Percentiles rank a stretch among this genome's conserved stretches.
Evolutionary conservation across 2,113 vertebrate species (phyloP).

Genomic region (Psilopogon haemacephalus): DNA sequence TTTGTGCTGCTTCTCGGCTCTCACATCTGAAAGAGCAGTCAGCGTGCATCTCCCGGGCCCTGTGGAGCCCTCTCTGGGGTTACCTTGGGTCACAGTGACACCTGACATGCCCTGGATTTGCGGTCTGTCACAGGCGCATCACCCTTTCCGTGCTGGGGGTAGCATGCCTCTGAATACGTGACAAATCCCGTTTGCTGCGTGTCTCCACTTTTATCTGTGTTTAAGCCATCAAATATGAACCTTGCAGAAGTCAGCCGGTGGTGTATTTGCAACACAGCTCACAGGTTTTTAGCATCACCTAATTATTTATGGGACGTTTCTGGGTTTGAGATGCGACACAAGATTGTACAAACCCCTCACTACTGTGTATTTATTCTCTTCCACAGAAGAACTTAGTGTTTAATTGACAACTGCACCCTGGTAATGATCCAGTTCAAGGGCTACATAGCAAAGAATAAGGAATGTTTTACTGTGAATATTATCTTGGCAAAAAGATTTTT

Average conservation of each 20-base stretch:
- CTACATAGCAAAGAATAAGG: neutral
- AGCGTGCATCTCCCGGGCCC: accelerated
- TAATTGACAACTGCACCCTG: neutral
- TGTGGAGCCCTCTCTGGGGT: accelerated
- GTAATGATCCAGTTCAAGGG: neutral
- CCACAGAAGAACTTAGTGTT: neutral
- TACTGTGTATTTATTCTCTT: neutral
- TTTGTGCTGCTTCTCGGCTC: neutral
- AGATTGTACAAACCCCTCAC: too few species aligned
- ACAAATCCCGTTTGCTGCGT: neutral
- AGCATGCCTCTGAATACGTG: neutral
- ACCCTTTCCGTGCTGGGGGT: accelerated
- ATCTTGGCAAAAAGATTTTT: neutral
- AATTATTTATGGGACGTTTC: neutral
- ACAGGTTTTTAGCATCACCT: neutral
- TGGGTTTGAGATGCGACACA: neutral
- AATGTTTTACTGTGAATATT: neutral
- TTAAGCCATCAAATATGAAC: neutral
- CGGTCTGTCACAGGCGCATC: neutral
- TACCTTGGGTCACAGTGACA: accelerated
- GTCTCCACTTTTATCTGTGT: neutral
- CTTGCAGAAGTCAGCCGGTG: neutral
- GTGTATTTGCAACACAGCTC: neutral
- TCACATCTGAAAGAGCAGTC: accelerated
- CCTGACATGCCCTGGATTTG: neutral